phyloP scores from a whole-genome alignment of 2,797 vertebrate species.

The Uromys caudimaculatus region DNA sequence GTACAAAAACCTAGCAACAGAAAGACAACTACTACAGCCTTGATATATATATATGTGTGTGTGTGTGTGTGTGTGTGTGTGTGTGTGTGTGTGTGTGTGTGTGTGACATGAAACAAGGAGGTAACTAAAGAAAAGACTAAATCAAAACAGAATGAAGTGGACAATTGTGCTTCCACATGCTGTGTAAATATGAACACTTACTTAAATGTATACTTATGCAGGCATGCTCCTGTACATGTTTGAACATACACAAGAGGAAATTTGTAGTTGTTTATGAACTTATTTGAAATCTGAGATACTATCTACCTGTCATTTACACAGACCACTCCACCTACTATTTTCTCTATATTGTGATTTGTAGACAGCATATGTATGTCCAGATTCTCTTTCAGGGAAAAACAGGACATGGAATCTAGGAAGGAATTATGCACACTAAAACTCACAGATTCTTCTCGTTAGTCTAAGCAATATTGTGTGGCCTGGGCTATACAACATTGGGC shows the following conservation, averaged over 20 bases:
- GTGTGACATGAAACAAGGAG: not conserved
- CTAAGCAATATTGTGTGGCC: accelerated
- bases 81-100: not conserved
- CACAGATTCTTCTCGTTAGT: not conserved
- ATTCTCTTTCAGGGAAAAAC: not conserved
- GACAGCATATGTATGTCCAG: accelerated
- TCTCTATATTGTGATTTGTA: not conserved
- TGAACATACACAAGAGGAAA: too few species aligned
- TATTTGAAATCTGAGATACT: not conserved
- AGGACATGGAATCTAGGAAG: accelerated
- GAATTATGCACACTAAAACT: not conserved
- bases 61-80: not conserved
- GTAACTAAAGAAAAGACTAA: not conserved
- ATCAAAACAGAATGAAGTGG: not conserved
- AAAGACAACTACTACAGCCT: not conserved
- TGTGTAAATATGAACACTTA: not conserved
- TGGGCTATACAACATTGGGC: not conserved
- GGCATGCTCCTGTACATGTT: not conserved
- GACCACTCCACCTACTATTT: not conserved
- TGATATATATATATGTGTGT: too few species aligned
- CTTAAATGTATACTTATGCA: not conserved
- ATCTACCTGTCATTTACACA: not conserved
- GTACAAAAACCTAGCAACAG: not conserved
- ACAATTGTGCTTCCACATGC: not conserved
- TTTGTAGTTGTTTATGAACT: not conserved